Evolutionary conservation across 1,140 invertebrate genomes (phyloP).

Genomic region (Drosophila nigromelanica): DNA sequence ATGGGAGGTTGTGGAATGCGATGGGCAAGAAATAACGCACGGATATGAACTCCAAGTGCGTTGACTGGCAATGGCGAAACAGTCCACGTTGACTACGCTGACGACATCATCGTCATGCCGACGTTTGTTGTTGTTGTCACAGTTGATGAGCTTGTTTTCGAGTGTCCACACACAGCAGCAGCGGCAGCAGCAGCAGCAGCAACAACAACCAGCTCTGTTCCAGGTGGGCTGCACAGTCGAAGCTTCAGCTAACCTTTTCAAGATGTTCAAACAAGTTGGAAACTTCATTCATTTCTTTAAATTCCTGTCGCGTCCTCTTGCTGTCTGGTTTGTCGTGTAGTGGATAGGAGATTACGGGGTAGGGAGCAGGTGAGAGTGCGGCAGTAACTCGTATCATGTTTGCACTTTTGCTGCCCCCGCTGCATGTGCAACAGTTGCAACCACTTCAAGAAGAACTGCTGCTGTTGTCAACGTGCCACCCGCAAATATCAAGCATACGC

Average conservation of each 20-base stretch:
- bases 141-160: constrained; percentile 66
- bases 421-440: constrained; percentile 71
- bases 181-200: neutral
- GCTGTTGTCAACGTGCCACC: constrained; percentile 25
- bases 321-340: constrained; percentile 13
- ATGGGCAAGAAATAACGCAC: constrained; percentile 16
- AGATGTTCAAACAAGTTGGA: constrained; percentile 46
- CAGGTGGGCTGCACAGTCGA: constrained; percentile 7
- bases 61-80: constrained; percentile 19
- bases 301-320: constrained; percentile 55
- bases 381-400: constrained; percentile 38
- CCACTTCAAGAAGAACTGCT: constrained; percentile 46
- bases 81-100: constrained; percentile 11
- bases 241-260: constrained; percentile 56
- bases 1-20: neutral
- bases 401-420: constrained; percentile 59
- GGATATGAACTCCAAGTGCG: constrained; percentile 53
- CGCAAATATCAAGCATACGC: constrained; percentile 60
- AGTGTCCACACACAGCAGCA: constrained; percentile 45
- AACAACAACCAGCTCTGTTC: neutral
- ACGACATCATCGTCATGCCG: constrained; percentile 47
- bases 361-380: neutral
- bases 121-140: constrained; percentile 46
- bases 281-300: constrained; percentile 44
- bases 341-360: neutral